phyloP scores from a whole-genome alignment of 2,797 vertebrate genomes.

The Podargus strigoides region DNA sequence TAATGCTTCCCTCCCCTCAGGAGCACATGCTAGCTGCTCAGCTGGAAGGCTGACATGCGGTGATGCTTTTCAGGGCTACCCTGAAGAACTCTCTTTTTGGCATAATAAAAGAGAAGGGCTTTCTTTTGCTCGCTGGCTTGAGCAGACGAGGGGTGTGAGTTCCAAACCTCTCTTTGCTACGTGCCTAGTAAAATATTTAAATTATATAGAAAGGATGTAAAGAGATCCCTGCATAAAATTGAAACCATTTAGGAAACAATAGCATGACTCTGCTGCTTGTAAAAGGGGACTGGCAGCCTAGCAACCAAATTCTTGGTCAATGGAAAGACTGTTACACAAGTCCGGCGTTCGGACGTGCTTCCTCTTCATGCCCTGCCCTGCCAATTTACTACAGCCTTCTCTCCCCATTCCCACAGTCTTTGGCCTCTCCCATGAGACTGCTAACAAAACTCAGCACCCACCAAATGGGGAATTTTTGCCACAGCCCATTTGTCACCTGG shows the following conservation, averaged over 20 bases:
- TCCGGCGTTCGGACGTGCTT: neutral
- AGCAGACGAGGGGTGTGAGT: neutral
- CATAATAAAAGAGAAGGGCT: neutral
- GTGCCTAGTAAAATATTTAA: conserved; percentile 45
- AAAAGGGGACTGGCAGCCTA: conserved; percentile 45
- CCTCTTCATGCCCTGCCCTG: conserved; percentile 29
- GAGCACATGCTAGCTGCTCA: neutral
- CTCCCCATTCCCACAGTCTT: conserved; percentile 59
- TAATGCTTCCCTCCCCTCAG: neutral
- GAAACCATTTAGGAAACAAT: conserved; percentile 51
- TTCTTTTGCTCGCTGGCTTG: neutral
- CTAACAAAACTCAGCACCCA: conserved; percentile 51
- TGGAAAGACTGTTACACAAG: conserved; percentile 35
- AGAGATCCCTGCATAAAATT: conserved; percentile 33
- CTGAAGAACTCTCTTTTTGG: neutral
- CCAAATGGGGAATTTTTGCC: neutral
- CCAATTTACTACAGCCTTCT: conserved; percentile 39
- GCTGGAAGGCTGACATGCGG: neutral
- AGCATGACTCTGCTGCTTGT: conserved; percentile 53
- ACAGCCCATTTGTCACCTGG: conserved; percentile 47
- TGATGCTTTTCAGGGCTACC: neutral
- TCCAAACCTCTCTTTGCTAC: neutral
- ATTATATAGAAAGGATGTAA: conserved; percentile 47
- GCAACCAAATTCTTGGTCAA: conserved; percentile 53
- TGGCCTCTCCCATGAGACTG: conserved; percentile 41